Base-by-base conservation (phyloP, 2,797 vertebrate species). In the Enteromius anoplus region DNA sequence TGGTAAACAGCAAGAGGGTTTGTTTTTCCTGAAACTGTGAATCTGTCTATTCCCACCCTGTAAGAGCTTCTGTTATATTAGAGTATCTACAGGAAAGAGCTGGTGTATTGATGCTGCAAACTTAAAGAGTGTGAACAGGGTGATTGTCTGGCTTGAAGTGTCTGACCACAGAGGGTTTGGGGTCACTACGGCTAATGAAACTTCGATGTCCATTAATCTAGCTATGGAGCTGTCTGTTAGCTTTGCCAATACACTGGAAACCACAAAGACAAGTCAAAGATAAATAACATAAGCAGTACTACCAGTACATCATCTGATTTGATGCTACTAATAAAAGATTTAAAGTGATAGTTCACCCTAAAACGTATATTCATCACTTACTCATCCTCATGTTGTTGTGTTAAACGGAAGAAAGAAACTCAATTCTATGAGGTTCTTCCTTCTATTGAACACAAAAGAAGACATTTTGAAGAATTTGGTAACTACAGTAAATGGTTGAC, bases 131-230 rank as follows among this genome's bases (percentile, higher is more conserved):
- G 45, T 29, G 23, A 51, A 72, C 1, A 4, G 23, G n/a, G 10
- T 51, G 70, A 72, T 72, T 51, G 45, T 40, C 68, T 70, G 14
- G 42, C 47, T 72, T 51, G 17, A 72, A 51, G 45, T 29, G 40
- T 5, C 26, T 34, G 62, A 19, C 45, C 60, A 47, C 76, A 1
- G 42, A 9, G 26, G 45, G 26, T 66, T 66, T 51, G 76, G 49
- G 76, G 62, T 78, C 60, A 78, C 60, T 45, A 51, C 11, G 17
- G 76, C 76, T 51, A 79, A 66, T 79, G 77, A 7, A 23, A 51
- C 12, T 79, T 79, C 77, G n/a, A 68, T 68, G 77, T 51, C 64
- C 42, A 79, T 79, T 79, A 79, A 79, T 79, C 64, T 17, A 1
- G 58, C 26, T 37, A 79, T 51, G 29, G 21, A 51, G 62, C 77